These are phyloP conservation scores for Cancer borealis DNA, from an alignment of 2,888 invertebrate genomes.

Conservation along the genomic window DNA sequence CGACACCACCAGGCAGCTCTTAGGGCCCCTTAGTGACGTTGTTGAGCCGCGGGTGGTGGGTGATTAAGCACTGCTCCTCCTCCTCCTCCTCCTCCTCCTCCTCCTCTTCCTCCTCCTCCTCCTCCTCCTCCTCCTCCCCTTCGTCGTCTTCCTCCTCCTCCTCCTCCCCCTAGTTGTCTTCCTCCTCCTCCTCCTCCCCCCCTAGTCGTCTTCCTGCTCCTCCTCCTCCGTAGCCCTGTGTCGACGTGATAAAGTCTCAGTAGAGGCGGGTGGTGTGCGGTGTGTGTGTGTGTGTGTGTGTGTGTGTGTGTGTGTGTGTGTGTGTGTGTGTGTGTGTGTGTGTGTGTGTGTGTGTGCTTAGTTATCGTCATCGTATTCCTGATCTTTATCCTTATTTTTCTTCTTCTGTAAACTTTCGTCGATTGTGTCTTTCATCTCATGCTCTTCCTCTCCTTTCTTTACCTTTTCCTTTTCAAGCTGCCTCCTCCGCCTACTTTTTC, in stretches of 20 bases:
- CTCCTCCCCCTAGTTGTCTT: not conserved
- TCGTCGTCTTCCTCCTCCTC: not conserved
- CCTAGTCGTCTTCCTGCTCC: not conserved
- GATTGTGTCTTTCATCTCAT: not conserved
- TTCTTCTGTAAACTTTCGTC: not conserved
- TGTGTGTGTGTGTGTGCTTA: not conserved
- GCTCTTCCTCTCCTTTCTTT: not conserved
- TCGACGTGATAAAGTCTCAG: not conserved
- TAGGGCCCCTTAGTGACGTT: constrained; percentile 3
- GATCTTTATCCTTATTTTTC: not conserved
- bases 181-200: not conserved
- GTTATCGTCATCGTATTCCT: not conserved
- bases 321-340: too few species aligned
- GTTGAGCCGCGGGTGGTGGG: constrained; percentile 34
- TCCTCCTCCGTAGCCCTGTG: not conserved
- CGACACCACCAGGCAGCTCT: not conserved
- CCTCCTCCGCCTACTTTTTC: not conserved
- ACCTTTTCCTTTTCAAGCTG: not conserved
- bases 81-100: not conserved
- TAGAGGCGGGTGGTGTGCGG: not conserved
- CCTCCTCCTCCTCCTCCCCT: not conserved
- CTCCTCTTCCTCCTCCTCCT: not conserved
- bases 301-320: not conserved
- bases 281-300: constrained; percentile 12
- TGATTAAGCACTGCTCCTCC: not conserved